Base-by-base conservation (phyloP, 2,113 vertebrate genomes). In the Rhinopomastus cyanomelas region DNA sequence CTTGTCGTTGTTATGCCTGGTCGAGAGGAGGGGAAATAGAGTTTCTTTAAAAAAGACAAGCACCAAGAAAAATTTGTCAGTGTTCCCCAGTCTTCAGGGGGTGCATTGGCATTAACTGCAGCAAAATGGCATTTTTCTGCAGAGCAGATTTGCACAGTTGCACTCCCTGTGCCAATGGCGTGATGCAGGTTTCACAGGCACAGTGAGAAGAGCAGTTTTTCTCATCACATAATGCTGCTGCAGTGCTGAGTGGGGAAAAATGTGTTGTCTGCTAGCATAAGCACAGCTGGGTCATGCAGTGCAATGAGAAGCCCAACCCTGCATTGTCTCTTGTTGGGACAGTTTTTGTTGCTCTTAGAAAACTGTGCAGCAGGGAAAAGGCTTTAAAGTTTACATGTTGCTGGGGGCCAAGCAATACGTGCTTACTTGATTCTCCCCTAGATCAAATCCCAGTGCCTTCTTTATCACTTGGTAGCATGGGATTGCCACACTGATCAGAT, bases 1-100 rank as follows among this genome's bases (percentile, higher is more conserved):
- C 96, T 98, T 99, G 93, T 99, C 98, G 21, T 98, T 97, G 97
- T 99, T 99, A 94, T 99, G 98, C 98, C 98, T 99, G 89, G 59
- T 51, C 88, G 81, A 82, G 51, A 91, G 72, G 12, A 11, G 8
- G 12, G 7, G 4, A 36, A 81, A 72, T 62, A 68, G 4, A 30
- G 3, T 2, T 4, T 23, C 14, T 83, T 79, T 65, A 8, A 86
- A 48, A 61, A 77, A 82, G 25, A 44, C 4, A 72, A 66, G 12
- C n/a, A 25, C 36, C 51, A 39, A 85, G 55, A 88, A 93, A 89
- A 20, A 81, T 46, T 69, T 86, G 37, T 74, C 19, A 71, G 39
- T 49, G 53, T 51, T 46, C 44, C 42, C 37, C 42, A 77, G 44
- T 14, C 56, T 87, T 81, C 72, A 69, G 29, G 30, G 36, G 51